A percentile compares a stretch with the other conserved stretches of the same genome.
These are phyloP conservation scores for Hylaeus anthracinus DNA, from an alignment of 1,140 invertebrate genomes.

Conservation along the genomic window DNA sequence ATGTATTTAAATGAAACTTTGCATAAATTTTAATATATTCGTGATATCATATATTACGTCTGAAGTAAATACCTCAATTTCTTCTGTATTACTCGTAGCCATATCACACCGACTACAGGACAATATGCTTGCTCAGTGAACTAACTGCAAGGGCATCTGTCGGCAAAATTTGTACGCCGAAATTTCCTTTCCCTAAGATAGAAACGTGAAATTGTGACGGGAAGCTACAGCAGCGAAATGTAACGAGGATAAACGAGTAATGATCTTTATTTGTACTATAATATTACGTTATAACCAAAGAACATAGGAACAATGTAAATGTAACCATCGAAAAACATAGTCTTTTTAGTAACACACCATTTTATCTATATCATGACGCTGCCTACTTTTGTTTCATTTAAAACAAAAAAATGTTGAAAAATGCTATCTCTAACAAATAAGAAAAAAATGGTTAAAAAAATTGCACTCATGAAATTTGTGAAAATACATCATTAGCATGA, in stretches of 20 bases:
- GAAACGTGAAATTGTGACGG: conserved; percentile 13
- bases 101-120: conserved; percentile 64
- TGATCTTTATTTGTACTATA: conserved; percentile 4
- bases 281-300: background rate
- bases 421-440: background rate
- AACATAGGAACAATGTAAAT: background rate
- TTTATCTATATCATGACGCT: conserved; percentile 6
- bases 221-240: background rate
- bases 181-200: conserved; percentile 31
- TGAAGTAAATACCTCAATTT: conserved; percentile 70
- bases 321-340: background rate
- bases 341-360: conserved; percentile 20
- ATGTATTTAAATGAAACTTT: background rate
- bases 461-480: no score
- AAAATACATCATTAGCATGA: no score
- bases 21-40: background rate
- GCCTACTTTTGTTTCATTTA: conserved; percentile 26
- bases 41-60: background rate
- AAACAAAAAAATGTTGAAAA: background rate
- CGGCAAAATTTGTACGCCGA: conserved; percentile 44
- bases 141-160: conserved; percentile 61
- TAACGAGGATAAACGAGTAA: background rate
- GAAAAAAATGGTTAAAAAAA: no score
- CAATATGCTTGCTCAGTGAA: conserved; percentile 46
- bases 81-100: conserved; percentile 73